phyloP scores from a whole-genome alignment of 2,888 invertebrate genomes.

The Lasioglossum vierecki region DNA sequence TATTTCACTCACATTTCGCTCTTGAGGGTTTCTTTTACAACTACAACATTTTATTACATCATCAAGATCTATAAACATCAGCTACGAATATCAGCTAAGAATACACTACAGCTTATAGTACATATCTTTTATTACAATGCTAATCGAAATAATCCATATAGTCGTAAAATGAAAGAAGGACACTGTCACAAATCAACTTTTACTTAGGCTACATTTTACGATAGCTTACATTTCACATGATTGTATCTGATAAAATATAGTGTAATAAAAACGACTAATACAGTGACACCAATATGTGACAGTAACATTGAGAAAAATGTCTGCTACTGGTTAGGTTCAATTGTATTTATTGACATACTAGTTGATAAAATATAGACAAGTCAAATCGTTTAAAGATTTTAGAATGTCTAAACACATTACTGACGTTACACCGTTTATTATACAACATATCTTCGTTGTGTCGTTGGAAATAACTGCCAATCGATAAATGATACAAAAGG shows the following conservation, averaged over 20 bases:
- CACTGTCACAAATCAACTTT: background rate
- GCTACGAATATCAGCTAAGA: background rate
- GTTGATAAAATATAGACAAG: background rate
- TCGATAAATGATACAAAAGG: background rate
- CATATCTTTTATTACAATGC: background rate
- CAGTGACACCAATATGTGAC: background rate
- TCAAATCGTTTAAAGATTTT: background rate
- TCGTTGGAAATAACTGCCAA: background rate
- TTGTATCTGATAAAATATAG: background rate
- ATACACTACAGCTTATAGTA: background rate
- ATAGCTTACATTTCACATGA: background rate
- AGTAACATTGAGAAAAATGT: background rate
- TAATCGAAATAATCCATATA: background rate
- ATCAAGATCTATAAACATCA: background rate
- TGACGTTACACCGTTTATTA: background rate
- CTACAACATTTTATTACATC: conserved; percentile 6
- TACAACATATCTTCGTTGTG: background rate
- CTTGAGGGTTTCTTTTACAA: background rate
- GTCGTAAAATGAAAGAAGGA: conserved; percentile 4
- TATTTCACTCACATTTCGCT: background rate
- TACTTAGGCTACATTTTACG: background rate
- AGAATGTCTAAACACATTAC: background rate
- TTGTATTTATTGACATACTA: background rate
- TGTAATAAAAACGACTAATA: background rate
- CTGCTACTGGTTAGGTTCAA: background rate